A percentile compares a stretch with the other conserved stretches of the same genome.
Conservation (phyloP, 2,888 invertebrate genomes). For the Polylopha cassiicola region DNA sequence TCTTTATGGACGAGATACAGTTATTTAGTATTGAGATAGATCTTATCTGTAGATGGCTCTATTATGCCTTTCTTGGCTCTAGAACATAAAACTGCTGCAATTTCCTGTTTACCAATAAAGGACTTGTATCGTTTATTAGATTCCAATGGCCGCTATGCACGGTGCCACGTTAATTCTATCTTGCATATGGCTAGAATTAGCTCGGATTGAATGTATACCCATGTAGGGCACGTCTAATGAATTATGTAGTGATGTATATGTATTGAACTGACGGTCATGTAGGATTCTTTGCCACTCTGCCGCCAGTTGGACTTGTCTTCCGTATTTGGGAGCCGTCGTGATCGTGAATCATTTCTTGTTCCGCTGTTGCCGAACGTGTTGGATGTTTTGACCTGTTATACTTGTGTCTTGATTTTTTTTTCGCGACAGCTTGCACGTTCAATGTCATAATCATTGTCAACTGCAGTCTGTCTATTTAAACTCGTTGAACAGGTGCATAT, state of each 20-base stretch:
- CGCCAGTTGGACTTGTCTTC: conserved; percentile 37
- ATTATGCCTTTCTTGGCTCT: no score
- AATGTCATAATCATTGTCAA: conserved; percentile 2
- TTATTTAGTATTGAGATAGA: no score
- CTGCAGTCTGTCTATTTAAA: conserved; percentile 2
- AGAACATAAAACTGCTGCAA: conserved; percentile 27
- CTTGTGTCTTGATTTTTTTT: conserved; percentile 9
- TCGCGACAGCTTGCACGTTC: conserved; percentile 17
- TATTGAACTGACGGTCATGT: conserved; percentile 38
- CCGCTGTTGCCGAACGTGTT: conserved; percentile 36
- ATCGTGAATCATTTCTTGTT: conserved; percentile 49
- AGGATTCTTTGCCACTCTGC: conserved; percentile 43
- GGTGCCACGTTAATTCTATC: conserved; percentile 10
- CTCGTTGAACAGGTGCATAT: not conserved
- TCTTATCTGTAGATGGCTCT: no score
- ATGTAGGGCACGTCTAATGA: conserved; percentile 48
- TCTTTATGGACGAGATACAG: conserved; percentile 32
- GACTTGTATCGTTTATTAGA: conserved; percentile 36
- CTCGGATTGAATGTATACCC: conserved; percentile 39
- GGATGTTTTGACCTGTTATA: conserved; percentile 31
- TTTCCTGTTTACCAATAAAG: conserved; percentile 54
- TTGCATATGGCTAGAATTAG: conserved; percentile 37
- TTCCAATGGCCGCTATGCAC: conserved; percentile 20
- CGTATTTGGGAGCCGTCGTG: conserved; percentile 42
- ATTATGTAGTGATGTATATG: conserved; percentile 44